Evolutionary conservation across 2,113 vertebrate species (phyloP), one percentile per base, ranked within the genome.

Genomic region (Procapra przewalskii): DNA sequence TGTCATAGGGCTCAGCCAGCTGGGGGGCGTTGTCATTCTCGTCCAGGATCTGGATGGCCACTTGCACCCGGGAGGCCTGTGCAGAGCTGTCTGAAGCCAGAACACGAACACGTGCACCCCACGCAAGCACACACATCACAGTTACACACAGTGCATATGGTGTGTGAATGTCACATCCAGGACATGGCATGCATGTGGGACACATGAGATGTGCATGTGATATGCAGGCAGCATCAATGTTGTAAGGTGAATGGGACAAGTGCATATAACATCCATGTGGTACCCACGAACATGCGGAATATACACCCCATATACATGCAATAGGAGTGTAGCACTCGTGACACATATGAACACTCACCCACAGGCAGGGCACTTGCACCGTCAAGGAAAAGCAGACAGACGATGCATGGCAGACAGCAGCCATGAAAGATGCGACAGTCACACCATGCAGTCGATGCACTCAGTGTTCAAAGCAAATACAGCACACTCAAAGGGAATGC

Each of bases 11-110:
- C 33, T 99, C 98, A 59, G 99, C 99, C 98, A 99, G 98, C 96
- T 99, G 99, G 0, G 99, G 99, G 6, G 99, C 98, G 11, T 99
- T 99, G 98, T 99, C 99, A 25, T 99, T 99, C 90, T 99, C 97
- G 94, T 99, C 99, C 92, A 99, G 98, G 1, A 99, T 99, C 97
- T 99, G 99, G 96, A 99, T 97, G 85, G 99, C 98, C 89, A 99
- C 99, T 92, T 99, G 98, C 71, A 99, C 99, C 7, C 98, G 99
- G 98, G 99, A 99, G 92, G 99, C 99, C 97, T 99, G 99, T 91
- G 99, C 99, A 71, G 99, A 99, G 98, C 99, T 99, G 98, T 99
- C 99, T 99, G 99, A 97, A 98, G 97, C 96, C 98, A 98, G 97
- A 98, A 97, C 83, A 62, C 3, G 80, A 97, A 96, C 84, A 96